A percentile compares a stretch with the other conserved stretches of the same genome.
Evolutionary conservation across 1,140 invertebrate genomes (phyloP).

Genomic region (Neodiprion lecontei): DNA sequence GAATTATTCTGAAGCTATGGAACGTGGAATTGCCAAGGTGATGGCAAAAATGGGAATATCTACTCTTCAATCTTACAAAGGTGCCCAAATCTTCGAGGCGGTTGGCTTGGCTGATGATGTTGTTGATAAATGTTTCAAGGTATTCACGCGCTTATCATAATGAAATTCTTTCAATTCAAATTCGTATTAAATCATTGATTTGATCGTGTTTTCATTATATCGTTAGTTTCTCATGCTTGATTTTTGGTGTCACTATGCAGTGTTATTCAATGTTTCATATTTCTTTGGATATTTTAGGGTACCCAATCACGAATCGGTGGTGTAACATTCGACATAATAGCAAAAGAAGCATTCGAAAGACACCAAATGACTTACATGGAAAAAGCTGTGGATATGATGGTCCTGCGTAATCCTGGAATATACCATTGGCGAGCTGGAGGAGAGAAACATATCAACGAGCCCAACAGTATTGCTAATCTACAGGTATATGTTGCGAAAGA

Average conservation of each 20-base stretch:
- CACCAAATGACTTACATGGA: conserved; percentile 82
- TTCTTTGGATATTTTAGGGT: conserved; percentile 62
- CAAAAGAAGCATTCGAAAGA: conserved; percentile 85
- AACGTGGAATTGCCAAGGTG: conserved; percentile 85
- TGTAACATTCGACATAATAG: conserved; percentile 87
- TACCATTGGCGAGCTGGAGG: conserved; percentile 97
- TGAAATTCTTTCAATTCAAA: conserved; percentile 1
- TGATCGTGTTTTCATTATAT: neutral
- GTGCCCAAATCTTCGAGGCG: conserved; percentile 99
- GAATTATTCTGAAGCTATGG: conserved; percentile 77
- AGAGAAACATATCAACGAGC: conserved; percentile 98
- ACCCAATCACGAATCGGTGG: conserved; percentile 96
- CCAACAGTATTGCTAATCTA: conserved; percentile 90
- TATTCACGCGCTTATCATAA: conserved; percentile 35
- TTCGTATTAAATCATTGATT: conserved; percentile 6
- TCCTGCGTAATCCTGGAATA: conserved; percentile 92
- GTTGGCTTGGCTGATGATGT: conserved; percentile 93
- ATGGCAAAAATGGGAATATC: conserved; percentile 99
- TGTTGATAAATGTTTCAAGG: conserved; percentile 93
- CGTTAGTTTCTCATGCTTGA: no score
- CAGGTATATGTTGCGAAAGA: conserved; percentile 65
- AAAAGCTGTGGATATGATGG: conserved; percentile 74
- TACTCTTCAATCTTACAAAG: conserved; percentile 98
- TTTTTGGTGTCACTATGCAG: no score
- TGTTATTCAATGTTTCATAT: no score